Evolutionary conservation across 2,888 invertebrate species (phyloP).

Genomic region (Lepeophtheirus nordmannii): DNA sequence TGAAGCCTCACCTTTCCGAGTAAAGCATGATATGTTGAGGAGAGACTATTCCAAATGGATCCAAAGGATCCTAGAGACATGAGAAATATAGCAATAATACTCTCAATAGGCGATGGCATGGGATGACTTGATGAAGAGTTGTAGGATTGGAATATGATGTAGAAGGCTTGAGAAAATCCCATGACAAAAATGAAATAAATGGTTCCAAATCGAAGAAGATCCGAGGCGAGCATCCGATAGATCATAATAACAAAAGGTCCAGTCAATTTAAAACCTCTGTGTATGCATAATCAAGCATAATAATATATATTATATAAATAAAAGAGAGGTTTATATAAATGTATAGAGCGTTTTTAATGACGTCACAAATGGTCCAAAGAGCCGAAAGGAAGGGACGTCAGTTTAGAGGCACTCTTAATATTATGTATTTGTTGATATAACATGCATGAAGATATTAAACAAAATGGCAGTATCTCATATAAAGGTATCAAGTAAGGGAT

Average conservation of each 20-base stretch:
- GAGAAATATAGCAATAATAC: conserved; percentile 92
- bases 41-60: conserved; percentile 79
- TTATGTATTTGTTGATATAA: too few relatives aligned
- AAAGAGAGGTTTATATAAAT: too few relatives aligned
- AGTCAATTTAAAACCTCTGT: conserved; percentile 87
- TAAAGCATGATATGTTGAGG: conserved; percentile 67
- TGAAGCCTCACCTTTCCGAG: conserved; percentile 61
- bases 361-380: too few relatives aligned
- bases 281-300: too few relatives aligned
- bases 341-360: too few relatives aligned
- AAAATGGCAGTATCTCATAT: too few relatives aligned
- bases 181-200: conserved; percentile 94
- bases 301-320: too few relatives aligned
- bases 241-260: conserved; percentile 99
- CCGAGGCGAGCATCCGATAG: conserved; percentile 93
- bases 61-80: conserved; percentile 92
- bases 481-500: too few relatives aligned
- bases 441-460: too few relatives aligned
- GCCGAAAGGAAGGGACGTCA: too few relatives aligned
- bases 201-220: conserved; percentile 80
- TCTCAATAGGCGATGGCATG: conserved; percentile 79
- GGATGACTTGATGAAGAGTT: conserved; percentile 68
- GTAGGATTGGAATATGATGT: conserved; percentile 74
- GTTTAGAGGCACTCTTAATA: too few relatives aligned
- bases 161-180: conserved; percentile 92